A percentile compares a stretch with the other conserved stretches of the same genome.
These are phyloP conservation scores for Archips xylosteana DNA, from an alignment of 2,888 invertebrate genomes.

Conservation along the genomic window DNA sequence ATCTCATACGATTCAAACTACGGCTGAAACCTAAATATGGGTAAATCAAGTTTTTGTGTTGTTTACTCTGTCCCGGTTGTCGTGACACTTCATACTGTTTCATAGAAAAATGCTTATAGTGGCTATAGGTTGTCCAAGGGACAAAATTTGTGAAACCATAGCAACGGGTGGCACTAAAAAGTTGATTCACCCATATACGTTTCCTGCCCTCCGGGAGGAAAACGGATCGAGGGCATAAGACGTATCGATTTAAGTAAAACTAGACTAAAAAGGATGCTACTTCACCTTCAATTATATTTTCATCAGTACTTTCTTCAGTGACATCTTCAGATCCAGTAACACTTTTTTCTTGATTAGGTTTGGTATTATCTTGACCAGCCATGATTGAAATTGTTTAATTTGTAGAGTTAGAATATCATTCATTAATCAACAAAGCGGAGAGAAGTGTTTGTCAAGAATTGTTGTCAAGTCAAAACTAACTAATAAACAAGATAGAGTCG, in stretches of 20 bases:
- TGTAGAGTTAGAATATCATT: neutral
- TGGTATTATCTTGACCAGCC: conserved; percentile 65
- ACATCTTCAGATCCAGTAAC: conserved; percentile 51
- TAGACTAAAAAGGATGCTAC: neutral
- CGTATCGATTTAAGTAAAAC: neutral
- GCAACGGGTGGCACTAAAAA: too few species aligned
- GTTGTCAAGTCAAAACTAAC: conserved; percentile 32
- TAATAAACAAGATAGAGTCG: conserved; percentile 33
- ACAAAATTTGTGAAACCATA: too few species aligned
- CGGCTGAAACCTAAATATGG: too few species aligned
- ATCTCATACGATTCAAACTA: too few species aligned
- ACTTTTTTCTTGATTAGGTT: conserved; percentile 54
- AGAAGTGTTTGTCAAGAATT: neutral
- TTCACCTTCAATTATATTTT: conserved; percentile 63
- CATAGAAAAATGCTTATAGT: too few species aligned
- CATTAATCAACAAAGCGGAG: neutral
- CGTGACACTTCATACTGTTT: too few species aligned
- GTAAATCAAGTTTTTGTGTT: too few species aligned
- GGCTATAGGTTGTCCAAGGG: too few species aligned
- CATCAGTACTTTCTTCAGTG: conserved; percentile 53
- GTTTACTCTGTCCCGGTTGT: too few species aligned
- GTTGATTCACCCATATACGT: too few species aligned
- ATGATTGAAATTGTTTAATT: conserved; percentile 46
- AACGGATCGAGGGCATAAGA: too few species aligned
- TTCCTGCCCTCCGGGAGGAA: too few species aligned